A percentile compares a stretch with the other conserved stretches of the same genome.
These are phyloP conservation scores for Orthonychiurus folsomi DNA, from an alignment of 2,888 invertebrate genomes.

Conservation along the genomic window DNA sequence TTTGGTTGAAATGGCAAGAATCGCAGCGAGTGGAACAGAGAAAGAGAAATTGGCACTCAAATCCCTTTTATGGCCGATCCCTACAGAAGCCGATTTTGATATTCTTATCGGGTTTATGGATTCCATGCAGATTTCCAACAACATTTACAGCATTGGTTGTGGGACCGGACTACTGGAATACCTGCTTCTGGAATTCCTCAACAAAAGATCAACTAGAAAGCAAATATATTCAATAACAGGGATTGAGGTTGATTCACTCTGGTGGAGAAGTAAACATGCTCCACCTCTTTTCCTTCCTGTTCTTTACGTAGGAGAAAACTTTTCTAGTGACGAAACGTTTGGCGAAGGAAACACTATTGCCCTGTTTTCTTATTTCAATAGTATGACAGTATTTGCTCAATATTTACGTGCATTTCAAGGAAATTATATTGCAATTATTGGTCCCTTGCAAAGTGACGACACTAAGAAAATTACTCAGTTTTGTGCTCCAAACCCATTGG, in stretches of 20 bases:
- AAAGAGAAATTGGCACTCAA: conserved; percentile 19
- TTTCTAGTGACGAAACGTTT: conserved; percentile 46
- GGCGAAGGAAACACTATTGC: conserved; percentile 47
- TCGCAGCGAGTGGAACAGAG: not conserved
- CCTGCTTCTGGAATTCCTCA: conserved; percentile 51
- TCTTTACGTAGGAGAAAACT: conserved; percentile 49
- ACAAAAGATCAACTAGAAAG: conserved; percentile 11
- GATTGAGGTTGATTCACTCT: conserved; percentile 65
- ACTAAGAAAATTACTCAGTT: conserved; percentile 12
- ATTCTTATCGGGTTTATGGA: conserved; percentile 48
- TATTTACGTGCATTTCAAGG: conserved; percentile 60
- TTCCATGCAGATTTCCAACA: conserved; percentile 39
- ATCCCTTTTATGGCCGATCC: conserved; percentile 64
- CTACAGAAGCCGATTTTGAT: conserved; percentile 55
- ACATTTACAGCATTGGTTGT: conserved; percentile 64
- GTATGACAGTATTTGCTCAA: conserved; percentile 57
- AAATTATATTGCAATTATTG: conserved; percentile 61
- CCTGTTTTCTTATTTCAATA: conserved; percentile 74
- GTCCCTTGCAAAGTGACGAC: conserved; percentile 48
- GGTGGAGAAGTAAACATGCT: conserved; percentile 71
- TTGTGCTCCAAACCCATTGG: conserved; percentile 20
- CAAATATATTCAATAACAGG: conserved; percentile 55
- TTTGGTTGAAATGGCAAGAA: not conserved
- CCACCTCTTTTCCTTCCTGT: conserved; percentile 61
- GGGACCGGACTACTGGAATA: conserved; percentile 75